Conservation (phyloP, 2,888 invertebrate species). For the Hemaris fuciformis region DNA sequence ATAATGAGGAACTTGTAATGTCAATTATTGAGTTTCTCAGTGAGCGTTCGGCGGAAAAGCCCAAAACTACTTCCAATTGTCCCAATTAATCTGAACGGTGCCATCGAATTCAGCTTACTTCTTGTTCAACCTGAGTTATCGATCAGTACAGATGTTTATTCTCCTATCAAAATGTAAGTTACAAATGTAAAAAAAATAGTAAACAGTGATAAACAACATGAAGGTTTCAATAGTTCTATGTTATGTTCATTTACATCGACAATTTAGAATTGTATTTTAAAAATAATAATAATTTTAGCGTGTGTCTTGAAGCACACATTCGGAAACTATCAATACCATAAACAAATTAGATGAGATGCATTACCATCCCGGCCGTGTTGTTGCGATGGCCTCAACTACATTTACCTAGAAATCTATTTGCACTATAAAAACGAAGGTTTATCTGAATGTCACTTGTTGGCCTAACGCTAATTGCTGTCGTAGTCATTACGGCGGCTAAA, state of each 20-base stretch:
- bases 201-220: too few relatives aligned
- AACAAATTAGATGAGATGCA: too few relatives aligned
- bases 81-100: constrained; percentile 39
- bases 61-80: constrained; percentile 49
- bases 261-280: too few relatives aligned
- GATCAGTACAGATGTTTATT: constrained; percentile 2
- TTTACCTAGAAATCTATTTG: background rate
- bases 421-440: background rate
- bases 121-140: constrained; percentile 9
- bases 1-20: background rate
- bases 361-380: too few relatives aligned
- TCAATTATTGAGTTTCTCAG: constrained; percentile 5
- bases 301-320: too few relatives aligned
- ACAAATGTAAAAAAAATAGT: background rate
- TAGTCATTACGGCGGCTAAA: background rate
- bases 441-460: background rate
- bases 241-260: too few relatives aligned
- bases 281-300: too few relatives aligned
- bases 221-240: too few relatives aligned
- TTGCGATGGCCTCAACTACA: background rate
- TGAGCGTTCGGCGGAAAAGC: constrained; percentile 42
- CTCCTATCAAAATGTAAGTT: background rate
- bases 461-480: background rate
- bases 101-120: constrained; percentile 29
- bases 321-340: too few relatives aligned